phyloP scores from a whole-genome alignment of 2,888 invertebrate species.

The Philhelius pedissequus region DNA sequence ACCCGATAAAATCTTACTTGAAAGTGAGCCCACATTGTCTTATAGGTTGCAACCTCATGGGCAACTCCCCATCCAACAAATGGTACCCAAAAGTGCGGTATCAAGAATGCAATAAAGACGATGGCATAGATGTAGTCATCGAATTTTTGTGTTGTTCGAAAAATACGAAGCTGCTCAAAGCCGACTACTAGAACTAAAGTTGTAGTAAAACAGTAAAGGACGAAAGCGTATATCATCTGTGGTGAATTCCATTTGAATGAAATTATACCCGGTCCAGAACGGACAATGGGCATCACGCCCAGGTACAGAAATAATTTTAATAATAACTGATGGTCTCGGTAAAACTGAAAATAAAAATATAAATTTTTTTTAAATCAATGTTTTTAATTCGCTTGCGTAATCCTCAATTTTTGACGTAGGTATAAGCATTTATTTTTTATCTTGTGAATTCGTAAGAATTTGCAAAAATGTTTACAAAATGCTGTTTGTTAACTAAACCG shows the following conservation, averaged over 20 bases:
- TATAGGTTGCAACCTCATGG: conserved; percentile 84
- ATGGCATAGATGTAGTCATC: conserved; percentile 86
- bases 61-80: conserved; percentile 86
- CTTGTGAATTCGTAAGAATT: too few species aligned
- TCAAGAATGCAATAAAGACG: conserved; percentile 83
- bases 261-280: conserved; percentile 81
- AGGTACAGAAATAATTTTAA: conserved; percentile 82
- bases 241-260: conserved; percentile 83
- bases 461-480: too few species aligned
- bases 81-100: conserved; percentile 85
- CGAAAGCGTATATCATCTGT: conserved; percentile 83
- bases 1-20: conserved; percentile 83
- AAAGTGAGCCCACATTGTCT: conserved; percentile 84
- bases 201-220: conserved; percentile 82
- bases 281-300: conserved; percentile 84
- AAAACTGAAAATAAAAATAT: conserved; percentile 80
- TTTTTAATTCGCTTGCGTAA: too few species aligned
- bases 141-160: conserved; percentile 82
- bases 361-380: too few species aligned
- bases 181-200: conserved; percentile 82
- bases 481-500: too few species aligned
- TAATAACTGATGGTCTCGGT: conserved; percentile 83
- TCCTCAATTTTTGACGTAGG: too few species aligned
- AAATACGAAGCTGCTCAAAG: conserved; percentile 82
- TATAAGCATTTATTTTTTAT: too few species aligned